phyloP scores from a whole-genome alignment of 2,888 invertebrate genomes.

The Icerya purchasi region DNA sequence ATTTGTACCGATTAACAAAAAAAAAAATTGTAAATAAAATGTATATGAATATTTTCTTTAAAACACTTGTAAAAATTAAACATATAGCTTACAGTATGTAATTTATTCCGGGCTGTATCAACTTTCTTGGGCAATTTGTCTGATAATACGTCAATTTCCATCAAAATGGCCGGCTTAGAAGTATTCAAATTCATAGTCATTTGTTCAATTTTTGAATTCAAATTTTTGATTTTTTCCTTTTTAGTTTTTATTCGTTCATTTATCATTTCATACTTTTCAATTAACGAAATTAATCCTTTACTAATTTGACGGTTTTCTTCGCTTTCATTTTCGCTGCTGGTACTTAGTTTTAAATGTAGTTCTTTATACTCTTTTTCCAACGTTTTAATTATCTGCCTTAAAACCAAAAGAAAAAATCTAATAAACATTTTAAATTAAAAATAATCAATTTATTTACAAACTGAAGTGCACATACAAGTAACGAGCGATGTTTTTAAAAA shows the following conservation, averaged over 20 bases:
- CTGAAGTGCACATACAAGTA: not conserved
- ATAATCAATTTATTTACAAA: not conserved
- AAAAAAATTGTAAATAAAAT: no score
- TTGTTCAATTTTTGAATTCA: not conserved
- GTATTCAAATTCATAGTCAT: not conserved
- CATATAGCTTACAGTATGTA: constrained; percentile 6
- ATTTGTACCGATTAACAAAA: no score
- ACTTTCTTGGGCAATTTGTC: constrained; percentile 1
- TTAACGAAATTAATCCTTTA: not conserved
- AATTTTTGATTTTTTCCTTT: not conserved
- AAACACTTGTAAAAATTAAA: no score
- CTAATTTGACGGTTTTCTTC: not conserved
- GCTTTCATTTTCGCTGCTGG: not conserved
- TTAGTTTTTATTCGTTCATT: not conserved
- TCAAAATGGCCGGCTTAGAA: not conserved
- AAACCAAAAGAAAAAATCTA: not conserved
- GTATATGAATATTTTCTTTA: no score
- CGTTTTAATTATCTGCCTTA: constrained; percentile 34
- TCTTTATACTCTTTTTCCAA: constrained; percentile 34
- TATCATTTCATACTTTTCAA: not conserved
- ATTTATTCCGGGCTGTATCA: constrained; percentile 9
- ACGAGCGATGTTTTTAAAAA: not conserved
- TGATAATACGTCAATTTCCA: not conserved
- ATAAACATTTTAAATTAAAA: no score
- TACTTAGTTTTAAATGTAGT: constrained; percentile 4